Conservation (phyloP, 1,140 invertebrate genomes). For the Ruditapes philippinarum region DNA sequence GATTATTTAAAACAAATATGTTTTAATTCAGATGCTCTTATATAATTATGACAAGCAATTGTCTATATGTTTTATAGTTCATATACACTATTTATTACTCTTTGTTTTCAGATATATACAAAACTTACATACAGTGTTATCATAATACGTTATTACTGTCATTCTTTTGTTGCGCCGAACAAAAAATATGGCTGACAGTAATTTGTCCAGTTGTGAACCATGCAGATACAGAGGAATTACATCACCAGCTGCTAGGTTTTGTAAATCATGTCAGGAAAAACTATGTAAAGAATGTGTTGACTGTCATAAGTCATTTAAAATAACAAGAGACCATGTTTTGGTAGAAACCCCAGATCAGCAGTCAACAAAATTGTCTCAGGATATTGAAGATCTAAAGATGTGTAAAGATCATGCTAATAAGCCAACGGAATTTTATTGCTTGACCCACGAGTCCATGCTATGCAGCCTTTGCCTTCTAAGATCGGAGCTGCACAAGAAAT, state of each 20-base stretch:
- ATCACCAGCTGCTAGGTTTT: neutral
- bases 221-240: neutral
- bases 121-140: too few relatives aligned
- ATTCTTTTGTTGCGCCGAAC: too few relatives aligned
- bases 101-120: too few relatives aligned
- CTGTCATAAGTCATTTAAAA: neutral
- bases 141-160: too few relatives aligned
- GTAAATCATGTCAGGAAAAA: neutral
- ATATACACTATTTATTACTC: too few relatives aligned
- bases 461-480: neutral
- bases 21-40: too few relatives aligned
- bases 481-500: neutral
- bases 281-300: slow-evolving; percentile 4
- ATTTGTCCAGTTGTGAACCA: neutral
- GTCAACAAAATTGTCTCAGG: neutral
- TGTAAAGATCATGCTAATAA: neutral
- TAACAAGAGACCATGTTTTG: neutral
- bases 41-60: too few relatives aligned
- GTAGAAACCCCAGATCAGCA: neutral
- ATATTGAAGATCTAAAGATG: neutral
- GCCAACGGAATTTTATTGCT: neutral
- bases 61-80: too few relatives aligned
- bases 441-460: neutral
- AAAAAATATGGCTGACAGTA: too few relatives aligned
- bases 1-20: too few relatives aligned